Evolutionary conservation across 2,888 invertebrate species (phyloP).

Genomic region (Seladonia tumulorum): DNA sequence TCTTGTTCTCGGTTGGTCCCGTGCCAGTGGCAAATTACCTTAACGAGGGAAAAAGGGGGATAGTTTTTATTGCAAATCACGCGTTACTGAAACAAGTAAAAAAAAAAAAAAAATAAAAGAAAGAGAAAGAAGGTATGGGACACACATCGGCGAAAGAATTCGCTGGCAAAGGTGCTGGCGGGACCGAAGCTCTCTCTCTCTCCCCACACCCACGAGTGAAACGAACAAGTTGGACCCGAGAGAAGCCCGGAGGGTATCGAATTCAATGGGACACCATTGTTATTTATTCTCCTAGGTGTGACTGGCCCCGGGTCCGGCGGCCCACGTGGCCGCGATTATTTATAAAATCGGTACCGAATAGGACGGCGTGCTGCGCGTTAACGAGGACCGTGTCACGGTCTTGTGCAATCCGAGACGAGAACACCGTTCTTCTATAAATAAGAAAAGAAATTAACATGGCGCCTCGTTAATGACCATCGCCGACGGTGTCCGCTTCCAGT

Average conservation of each 20-base stretch:
- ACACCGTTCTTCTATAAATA: slow-evolving; percentile 48
- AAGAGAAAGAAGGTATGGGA: not conserved
- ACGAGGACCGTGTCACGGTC: slow-evolving; percentile 57
- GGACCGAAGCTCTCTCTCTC: slow-evolving; percentile 30
- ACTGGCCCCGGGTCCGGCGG: slow-evolving; percentile 66
- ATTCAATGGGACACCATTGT: slow-evolving; percentile 75
- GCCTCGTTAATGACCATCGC: slow-evolving; percentile 49
- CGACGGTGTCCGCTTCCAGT: slow-evolving; percentile 28
- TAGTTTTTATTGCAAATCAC: slow-evolving; percentile 69
- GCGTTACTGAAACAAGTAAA: slow-evolving; percentile 35
- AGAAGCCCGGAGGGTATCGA: slow-evolving; percentile 54
- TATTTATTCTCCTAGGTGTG: slow-evolving; percentile 75
- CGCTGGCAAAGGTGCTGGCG: slow-evolving; percentile 59
- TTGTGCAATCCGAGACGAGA: slow-evolving; percentile 59
- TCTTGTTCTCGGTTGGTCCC: slow-evolving; percentile 63
- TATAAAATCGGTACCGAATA: slow-evolving; percentile 70
- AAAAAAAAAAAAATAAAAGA: not conserved
- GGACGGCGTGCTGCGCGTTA: slow-evolving; percentile 64
- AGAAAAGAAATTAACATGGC: slow-evolving; percentile 49
- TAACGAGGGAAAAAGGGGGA: slow-evolving; percentile 71
- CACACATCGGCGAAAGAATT: slow-evolving; percentile 46
- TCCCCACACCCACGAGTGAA: slow-evolving; percentile 61
- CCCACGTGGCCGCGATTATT: slow-evolving; percentile 71
- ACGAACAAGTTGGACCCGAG: slow-evolving; percentile 53
- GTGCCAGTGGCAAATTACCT: slow-evolving; percentile 76